Evolutionary conservation across 2,888 invertebrate species (phyloP).

Genomic region (Papilio gigon): DNA sequence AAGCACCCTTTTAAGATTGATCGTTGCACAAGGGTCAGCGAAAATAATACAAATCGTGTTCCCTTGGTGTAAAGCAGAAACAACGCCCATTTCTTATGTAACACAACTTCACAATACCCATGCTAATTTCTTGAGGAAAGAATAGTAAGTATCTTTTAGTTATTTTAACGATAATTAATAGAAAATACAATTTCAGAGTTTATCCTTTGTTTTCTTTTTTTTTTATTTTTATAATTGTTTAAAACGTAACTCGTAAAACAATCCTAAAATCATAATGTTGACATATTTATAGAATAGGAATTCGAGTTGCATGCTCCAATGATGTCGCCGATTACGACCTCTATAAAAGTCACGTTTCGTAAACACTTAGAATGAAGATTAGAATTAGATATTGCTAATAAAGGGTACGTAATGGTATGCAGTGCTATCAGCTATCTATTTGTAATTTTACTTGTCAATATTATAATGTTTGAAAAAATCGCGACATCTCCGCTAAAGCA

Average conservation of each 20-base stretch:
- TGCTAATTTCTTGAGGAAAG: slow-evolving; percentile 37
- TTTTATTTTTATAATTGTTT: slow-evolving; percentile 10
- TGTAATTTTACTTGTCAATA: slow-evolving; percentile 32
- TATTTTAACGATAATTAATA: background rate
- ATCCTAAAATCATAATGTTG: slow-evolving; percentile 37
- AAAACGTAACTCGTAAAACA: slow-evolving; percentile 20
- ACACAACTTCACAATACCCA: slow-evolving; percentile 46
- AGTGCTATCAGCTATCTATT: slow-evolving; percentile 22
- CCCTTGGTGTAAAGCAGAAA: slow-evolving; percentile 66
- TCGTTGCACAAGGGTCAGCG: slow-evolving; percentile 61
- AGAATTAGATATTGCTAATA: slow-evolving; percentile 27
- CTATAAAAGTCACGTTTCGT: slow-evolving; percentile 39
- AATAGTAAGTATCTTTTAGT: background rate
- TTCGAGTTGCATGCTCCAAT: slow-evolving; percentile 32
- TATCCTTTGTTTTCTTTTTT: too few relatives aligned
- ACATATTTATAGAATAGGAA: slow-evolving; percentile 37
- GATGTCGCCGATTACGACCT: slow-evolving; percentile 37
- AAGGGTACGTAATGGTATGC: slow-evolving; percentile 28
- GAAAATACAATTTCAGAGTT: background rate
- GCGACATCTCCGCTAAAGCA: slow-evolving; percentile 54
- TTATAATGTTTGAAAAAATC: slow-evolving; percentile 50
- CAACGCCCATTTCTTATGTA: slow-evolving; percentile 69
- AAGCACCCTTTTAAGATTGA: slow-evolving; percentile 59
- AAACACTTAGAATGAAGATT: slow-evolving; percentile 28
- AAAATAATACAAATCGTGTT: slow-evolving; percentile 70